Evolutionary conservation across 2,797 vertebrate species (phyloP), one percentile per base, ranked within the genome.

Genomic region (Petrocephalus sullivani): DNA sequence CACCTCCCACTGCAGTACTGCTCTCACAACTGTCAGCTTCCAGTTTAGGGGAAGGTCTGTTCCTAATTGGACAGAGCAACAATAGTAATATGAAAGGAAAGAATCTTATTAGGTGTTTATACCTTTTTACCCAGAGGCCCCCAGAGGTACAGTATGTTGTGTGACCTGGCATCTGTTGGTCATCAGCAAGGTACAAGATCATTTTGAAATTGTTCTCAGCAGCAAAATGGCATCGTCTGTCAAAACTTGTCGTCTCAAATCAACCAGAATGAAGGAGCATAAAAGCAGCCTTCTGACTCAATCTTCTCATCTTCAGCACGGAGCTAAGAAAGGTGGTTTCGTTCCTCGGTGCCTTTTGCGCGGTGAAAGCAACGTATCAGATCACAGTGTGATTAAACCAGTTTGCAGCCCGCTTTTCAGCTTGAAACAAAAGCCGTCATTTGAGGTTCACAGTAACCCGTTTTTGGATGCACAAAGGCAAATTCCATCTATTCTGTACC

Each of bases 261-360:
- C 85, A 33, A 14, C 3, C 28, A 61, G 58, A 86, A 61, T 64
- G 60, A 86, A 58, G 56, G 16, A n/a, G 54, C 56, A 86, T 86
- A 58, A 57, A 86, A 86, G 84, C 53, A 57, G 56, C 4, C 33
- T 1, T 86, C 56, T 86, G 57, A 86, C 57, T 86, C 84, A 86
- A 3, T 57, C 57, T 60, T 58, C 57, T 86, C 57, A 60, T 86
- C 23, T 33, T 7, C 60, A 28, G 16, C 28, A 37, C 28, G 28
- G 19, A 85, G 54, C 53, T 16, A 85, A 56, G 53, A 19, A 85
- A 37, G 33, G 84, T 84, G 9, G n/a, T 84, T 84, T 54, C 81
- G n/a, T 49, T 78, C 75, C 41, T 81, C 41, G 28, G 23, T 33
- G 53, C 49, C 82, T 84, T 82, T 54, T 87, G 41, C 23, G 23